Conservation (phyloP, 92 coral and sea anemone species). For the Bergia puertoricense region DNA sequence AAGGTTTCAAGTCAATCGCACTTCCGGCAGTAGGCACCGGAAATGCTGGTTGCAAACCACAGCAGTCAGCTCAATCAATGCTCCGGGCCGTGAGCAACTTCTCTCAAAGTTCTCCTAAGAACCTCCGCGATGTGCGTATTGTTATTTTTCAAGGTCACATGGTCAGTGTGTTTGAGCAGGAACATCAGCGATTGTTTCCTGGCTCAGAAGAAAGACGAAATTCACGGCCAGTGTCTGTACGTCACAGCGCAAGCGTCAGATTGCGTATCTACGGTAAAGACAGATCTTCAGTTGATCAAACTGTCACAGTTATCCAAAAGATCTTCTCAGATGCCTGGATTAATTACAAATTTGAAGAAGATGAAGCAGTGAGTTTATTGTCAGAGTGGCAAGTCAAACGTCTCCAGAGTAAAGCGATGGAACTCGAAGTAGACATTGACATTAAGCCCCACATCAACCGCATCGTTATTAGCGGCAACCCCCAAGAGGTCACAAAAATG, state of each 20-base stretch:
- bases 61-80: conserved; percentile 54
- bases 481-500: conserved; percentile 59
- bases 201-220: not conserved
- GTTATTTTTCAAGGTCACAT: conserved; percentile 59
- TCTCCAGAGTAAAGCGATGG: conserved; percentile 48
- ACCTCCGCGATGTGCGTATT: conserved; percentile 51
- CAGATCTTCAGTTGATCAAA: conserved; percentile 14
- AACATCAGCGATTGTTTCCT: conserved; percentile 23
- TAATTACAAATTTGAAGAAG: conserved; percentile 53
- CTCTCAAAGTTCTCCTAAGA: conserved; percentile 25
- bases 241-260: conserved; percentile 3
- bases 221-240: not conserved
- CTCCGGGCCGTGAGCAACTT: conserved; percentile 56
- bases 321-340: conserved; percentile 52
- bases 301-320: conserved; percentile 15
- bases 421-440: conserved; percentile 62
- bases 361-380: conserved; percentile 49
- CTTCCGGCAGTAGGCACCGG: conserved; percentile 82
- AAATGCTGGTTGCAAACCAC: conserved; percentile 35
- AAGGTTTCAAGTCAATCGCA: conserved; percentile 53
- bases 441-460: conserved; percentile 55
- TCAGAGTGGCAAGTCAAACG: conserved; percentile 43
- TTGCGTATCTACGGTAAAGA: too few relatives aligned
- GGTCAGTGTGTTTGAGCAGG: conserved; percentile 55
- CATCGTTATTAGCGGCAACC: conserved; percentile 66